Evolutionary conservation across 2,113 vertebrate genomes (phyloP), one percentile per base, ranked within the genome.

Genomic region (Illadopsis cleaveri): DNA sequence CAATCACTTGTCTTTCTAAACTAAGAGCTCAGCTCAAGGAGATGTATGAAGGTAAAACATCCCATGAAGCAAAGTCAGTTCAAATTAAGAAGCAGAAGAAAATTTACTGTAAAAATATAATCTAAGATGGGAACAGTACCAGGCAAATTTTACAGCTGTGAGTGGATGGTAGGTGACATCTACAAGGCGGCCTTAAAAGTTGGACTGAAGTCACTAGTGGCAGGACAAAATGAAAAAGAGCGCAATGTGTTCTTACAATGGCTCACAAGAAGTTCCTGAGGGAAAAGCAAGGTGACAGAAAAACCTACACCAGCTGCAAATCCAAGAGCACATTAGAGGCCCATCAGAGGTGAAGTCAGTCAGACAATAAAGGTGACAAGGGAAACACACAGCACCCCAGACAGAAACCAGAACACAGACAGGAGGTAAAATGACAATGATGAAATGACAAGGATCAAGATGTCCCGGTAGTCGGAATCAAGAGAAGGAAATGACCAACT

Each of bases 391-490:
- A 50, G 82, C 7, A 11, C 35, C 33, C 57, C 72, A 51, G 68
- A 71, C 22, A 69, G 68, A 77, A 80, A 81, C 24, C 79, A 94
- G 84, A 83, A 79, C 10, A 25, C 42, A 75, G 75, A n/a, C 44
- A 91, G 71, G 76, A 48, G 23, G n/a, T 40, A 53, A 76, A 79
- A 82, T 21, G 24, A 66, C 58, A 57, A 8, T 25, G 50, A 88
- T 51, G 57, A 65, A 80, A 44, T 50, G 8, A 57, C n/a, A 35
- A 76, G 24, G 47, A 84, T 77, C 81, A 68, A 90, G 66, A 51
- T 33, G 30, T 48, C 33, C 30, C n/a, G 12, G 21, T 0, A 53
- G 40, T 11, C 0, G 0, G 24, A 61, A 76, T 66, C 64, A 81
- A 66, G 40, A 66, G 53, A 54, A 68, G 56, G 23, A 66, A 92